Base-by-base conservation (phyloP, 2,888 invertebrate genomes). In the Alloscopus bannaensis region DNA sequence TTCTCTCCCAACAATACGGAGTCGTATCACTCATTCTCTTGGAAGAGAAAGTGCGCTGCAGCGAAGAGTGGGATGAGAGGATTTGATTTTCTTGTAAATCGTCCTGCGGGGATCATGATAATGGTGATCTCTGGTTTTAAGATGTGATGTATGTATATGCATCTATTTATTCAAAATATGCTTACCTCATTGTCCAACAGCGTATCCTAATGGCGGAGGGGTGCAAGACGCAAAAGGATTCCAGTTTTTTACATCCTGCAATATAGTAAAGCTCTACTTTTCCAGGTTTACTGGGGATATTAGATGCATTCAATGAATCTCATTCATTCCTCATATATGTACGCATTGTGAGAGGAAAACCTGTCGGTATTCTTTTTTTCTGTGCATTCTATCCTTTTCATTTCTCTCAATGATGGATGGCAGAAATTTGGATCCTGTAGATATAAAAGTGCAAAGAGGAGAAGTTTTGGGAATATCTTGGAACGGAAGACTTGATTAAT, bases 341-440 rank as follows among this genome's bases (percentile, higher is more conserved):
- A n/a, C 3, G 20, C 52, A n/a, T 22, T 47, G 47, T 6, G 47
- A 13, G 18, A 13, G 47, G 6, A 3, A 52, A 52, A n/a, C n/a
- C n/a, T n/a, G n/a, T n/a, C 11, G 52, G 22, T 22, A 52, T 59
- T 55, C 55, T 55, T 55, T 55, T 26, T 31, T 31, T 20, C 55
- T 13, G 24, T 36, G 62, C 26, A 29, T 29, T n/a, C 24, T 68
- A 40, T 62, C 55, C 60, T 24, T 72, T 72, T 72, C 64, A 72
- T 62, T 62, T 47, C 75, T 45, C 29, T 36, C 62, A 68, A 81
- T 81, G 81, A 81, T 81, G 76, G 81, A 81, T 81, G 81, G 68
- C 66, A 68, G 62, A 72, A 81, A 77, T 77, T 77, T 59, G 45
- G 76, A 68, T 70, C 77, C 62, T 66, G 71, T 76, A 81, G 71